These are phyloP conservation scores for Tangara arthus DNA, from an alignment of 2,797 vertebrate species.

Conservation along the genomic window DNA sequence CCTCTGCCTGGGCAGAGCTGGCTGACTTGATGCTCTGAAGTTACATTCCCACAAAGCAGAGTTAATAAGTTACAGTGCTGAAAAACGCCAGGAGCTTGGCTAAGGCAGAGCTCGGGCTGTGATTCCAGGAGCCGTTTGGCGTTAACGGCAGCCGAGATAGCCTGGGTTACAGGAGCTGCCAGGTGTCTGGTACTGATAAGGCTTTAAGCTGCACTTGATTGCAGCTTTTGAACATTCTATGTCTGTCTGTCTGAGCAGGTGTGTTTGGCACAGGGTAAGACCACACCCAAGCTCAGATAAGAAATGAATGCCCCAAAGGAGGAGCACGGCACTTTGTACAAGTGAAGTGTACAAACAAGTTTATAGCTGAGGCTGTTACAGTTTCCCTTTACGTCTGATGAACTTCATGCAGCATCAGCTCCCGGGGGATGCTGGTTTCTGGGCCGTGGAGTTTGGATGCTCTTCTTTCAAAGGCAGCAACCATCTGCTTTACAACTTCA, in stretches of 20 bases:
- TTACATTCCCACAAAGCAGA: constrained; percentile 45
- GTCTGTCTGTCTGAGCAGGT: constrained; percentile 21
- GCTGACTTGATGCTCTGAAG: not conserved
- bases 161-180: not conserved
- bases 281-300: constrained; percentile 23
- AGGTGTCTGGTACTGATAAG: not conserved
- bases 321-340: not conserved
- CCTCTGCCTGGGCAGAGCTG: not conserved
- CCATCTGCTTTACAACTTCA: constrained; percentile 96
- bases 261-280: not conserved
- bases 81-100: not conserved
- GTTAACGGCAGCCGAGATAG: not conserved
- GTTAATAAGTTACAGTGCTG: constrained; percentile 51
- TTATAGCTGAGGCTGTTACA: not conserved
- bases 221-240: not conserved
- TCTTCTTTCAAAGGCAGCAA: constrained; percentile 89
- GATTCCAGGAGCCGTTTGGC: constrained; percentile 6
- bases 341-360: not conserved
- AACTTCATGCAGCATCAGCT: constrained; percentile 93
- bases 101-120: not conserved
- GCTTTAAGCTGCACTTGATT: constrained; percentile 38
- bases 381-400: constrained; percentile 84
- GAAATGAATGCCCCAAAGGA: not conserved
- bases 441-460: constrained; percentile 84
- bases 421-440: constrained; percentile 90